A percentile compares a stretch with the other conserved stretches of the same genome.
These are phyloP conservation scores for Asbolus verrucosus DNA, from an alignment of 1,140 invertebrate species.

Conservation along the genomic window DNA sequence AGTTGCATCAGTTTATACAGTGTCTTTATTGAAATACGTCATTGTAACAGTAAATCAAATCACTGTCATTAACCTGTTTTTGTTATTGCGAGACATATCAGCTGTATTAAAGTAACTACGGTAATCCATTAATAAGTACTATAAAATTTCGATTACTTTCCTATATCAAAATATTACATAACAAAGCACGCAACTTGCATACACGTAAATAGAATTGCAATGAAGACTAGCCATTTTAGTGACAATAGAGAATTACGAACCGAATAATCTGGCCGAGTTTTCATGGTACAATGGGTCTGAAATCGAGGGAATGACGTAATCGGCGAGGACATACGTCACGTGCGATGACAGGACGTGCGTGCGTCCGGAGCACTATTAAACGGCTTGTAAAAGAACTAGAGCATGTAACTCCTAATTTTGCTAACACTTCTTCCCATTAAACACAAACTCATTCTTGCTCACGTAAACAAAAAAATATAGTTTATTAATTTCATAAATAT, in stretches of 20 bases:
- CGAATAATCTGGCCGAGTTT: slow-evolving; percentile 54
- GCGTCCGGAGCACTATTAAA: slow-evolving; percentile 8
- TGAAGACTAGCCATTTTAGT: slow-evolving; percentile 44
- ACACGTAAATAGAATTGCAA: slow-evolving; percentile 43
- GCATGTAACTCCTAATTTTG: slow-evolving; percentile 6
- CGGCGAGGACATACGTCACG: slow-evolving; percentile 45
- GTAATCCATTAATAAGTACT: slow-evolving; percentile 50
- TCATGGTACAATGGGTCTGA: slow-evolving; percentile 51
- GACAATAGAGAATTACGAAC: slow-evolving; percentile 46
- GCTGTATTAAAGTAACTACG: slow-evolving; percentile 45
- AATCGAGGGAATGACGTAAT: slow-evolving; percentile 53
- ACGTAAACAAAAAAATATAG: too few species aligned
- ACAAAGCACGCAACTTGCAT: slow-evolving; percentile 44
- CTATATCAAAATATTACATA: slow-evolving; percentile 48
- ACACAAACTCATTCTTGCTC: too few species aligned
- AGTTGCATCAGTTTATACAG: slow-evolving; percentile 2
- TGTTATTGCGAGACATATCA: slow-evolving; percentile 50
- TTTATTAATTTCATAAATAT: too few species aligned
- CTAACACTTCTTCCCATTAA: too few species aligned
- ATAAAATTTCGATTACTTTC: slow-evolving; percentile 53
- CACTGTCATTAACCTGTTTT: slow-evolving; percentile 51
- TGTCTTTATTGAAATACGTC: neutral
- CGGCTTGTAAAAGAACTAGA: slow-evolving; percentile 24
- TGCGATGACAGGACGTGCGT: slow-evolving; percentile 37
- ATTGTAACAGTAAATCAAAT: slow-evolving; percentile 41